Percentiles rank a stretch among this genome's conserved stretches.
phyloP scores from a whole-genome alignment of 2,888 invertebrate species.

The Synergus gifuensis region DNA sequence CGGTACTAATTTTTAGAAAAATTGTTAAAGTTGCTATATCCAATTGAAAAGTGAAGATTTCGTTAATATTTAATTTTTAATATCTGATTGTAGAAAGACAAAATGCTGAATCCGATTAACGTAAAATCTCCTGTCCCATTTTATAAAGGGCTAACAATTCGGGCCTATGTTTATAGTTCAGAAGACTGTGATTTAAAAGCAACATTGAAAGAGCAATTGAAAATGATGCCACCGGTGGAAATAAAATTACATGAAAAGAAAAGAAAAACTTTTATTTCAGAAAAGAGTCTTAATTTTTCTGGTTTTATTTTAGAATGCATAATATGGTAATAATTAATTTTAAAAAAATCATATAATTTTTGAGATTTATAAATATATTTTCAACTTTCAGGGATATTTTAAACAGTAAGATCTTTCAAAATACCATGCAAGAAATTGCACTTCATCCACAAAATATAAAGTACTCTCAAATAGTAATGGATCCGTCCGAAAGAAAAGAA shows the following conservation, averaged over 20 bases:
- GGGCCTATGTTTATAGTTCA: slow-evolving; percentile 66
- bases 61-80: slow-evolving; percentile 58
- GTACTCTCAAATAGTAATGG: slow-evolving; percentile 65
- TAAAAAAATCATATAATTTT: slow-evolving; percentile 22
- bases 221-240: slow-evolving; percentile 64
- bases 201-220: slow-evolving; percentile 65
- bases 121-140: slow-evolving; percentile 66
- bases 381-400: slow-evolving; percentile 71
- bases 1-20: slow-evolving; percentile 62
- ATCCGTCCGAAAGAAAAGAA: slow-evolving; percentile 52
- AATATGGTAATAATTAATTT: slow-evolving; percentile 65
- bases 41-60: slow-evolving; percentile 1
- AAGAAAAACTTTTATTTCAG: slow-evolving; percentile 38
- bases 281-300: slow-evolving; percentile 57
- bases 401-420: slow-evolving; percentile 67
- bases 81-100: slow-evolving; percentile 59
- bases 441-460: slow-evolving; percentile 53
- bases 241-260: slow-evolving; percentile 51
- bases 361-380: slow-evolving; percentile 51
- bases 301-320: slow-evolving; percentile 68
- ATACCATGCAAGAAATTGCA: slow-evolving; percentile 53
- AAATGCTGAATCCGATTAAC: background rate
- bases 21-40: background rate
- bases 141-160: slow-evolving; percentile 66
- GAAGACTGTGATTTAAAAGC: slow-evolving; percentile 67